These are phyloP conservation scores for Drosophila barbarae DNA, from an alignment of 2,888 invertebrate species.

Conservation along the genomic window DNA sequence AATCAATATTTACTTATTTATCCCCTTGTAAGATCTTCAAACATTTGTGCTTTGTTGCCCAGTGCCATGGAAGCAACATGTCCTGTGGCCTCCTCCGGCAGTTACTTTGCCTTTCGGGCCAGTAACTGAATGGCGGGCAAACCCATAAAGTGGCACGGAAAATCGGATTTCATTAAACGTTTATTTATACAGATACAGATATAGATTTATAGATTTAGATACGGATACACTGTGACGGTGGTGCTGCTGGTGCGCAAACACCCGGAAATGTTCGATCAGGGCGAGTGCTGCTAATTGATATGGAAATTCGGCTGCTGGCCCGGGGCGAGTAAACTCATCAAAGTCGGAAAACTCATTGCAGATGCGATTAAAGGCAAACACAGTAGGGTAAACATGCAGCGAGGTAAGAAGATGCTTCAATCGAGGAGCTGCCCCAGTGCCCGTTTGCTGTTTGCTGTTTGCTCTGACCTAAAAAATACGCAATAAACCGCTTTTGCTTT, in stretches of 20 bases:
- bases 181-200: slow-evolving; percentile 15
- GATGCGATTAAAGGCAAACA: slow-evolving; percentile 59
- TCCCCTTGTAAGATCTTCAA: neutral
- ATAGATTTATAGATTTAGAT: slow-evolving; percentile 7
- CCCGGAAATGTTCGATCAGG: slow-evolving; percentile 38
- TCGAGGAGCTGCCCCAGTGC: slow-evolving; percentile 11
- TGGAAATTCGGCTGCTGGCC: slow-evolving; percentile 36
- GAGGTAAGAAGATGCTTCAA: slow-evolving; percentile 54
- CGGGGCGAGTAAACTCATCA: slow-evolving; percentile 44
- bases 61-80: slow-evolving; percentile 29
- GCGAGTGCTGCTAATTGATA: slow-evolving; percentile 45
- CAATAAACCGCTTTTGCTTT: slow-evolving; percentile 31
- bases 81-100: slow-evolving; percentile 11
- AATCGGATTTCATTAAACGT: slow-evolving; percentile 27
- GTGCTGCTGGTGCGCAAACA: slow-evolving; percentile 37
- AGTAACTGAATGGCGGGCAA: slow-evolving; percentile 44
- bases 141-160: slow-evolving; percentile 40
- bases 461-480: slow-evolving; percentile 43
- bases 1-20: neutral
- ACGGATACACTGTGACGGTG: slow-evolving; percentile 3
- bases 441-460: slow-evolving; percentile 33
- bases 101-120: slow-evolving; percentile 10
- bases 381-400: slow-evolving; percentile 55
- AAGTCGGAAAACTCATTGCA: slow-evolving; percentile 38
- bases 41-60: neutral